Base-by-base conservation (phyloP, 2,113 vertebrate genomes). In the Maccullochella peelii region DNA sequence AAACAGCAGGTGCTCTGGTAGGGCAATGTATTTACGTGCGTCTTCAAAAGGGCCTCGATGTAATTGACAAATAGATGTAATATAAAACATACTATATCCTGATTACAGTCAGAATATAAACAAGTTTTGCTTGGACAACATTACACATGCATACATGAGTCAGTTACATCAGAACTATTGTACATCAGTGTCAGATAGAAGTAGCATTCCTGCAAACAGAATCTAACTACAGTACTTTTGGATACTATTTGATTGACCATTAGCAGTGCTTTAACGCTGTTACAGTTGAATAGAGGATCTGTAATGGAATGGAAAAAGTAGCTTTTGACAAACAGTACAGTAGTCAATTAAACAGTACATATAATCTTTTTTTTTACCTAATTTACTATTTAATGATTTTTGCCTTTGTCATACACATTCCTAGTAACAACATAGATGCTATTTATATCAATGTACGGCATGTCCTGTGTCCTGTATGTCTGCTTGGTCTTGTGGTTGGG, bases 1-100 rank as follows among this genome's bases (percentile, higher is more conserved):
- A 78, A 85, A 68, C 44, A 74, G 62, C 73, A 78, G 72, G 33
- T 69, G 49, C 27, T 70, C 58, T 55, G 55, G 54, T 8, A 33
- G 6, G 21, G 8, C 55, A 69, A 49, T 73, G 21, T 59, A 61
- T 75, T 67, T 68, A 55, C 16, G 73, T 63, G 30, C 9, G 3
- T 58, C 12, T 65, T 58, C 11, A 73, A 59, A 81, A 73, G 8
- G 25, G 0, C 61, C 12, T 86, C 36, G 21, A 15, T 21, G 8
- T 58, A 38, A 58, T 36, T 62, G 47, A 50, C 11, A 62, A 38
- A 67, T 20, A 50, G 1, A 50, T 65, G 33, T 49, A 23, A 49
- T 25, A 27, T 8, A 50, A 50, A 36, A 25, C 47, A 16, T 73
- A 23, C 21, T 49, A 40, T 4, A 33, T 38, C 15, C 2, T 36